A percentile compares a stretch with the other conserved stretches of the same genome.
phyloP scores from a whole-genome alignment of 1,140 invertebrate genomes.

The Drosophila sp. region DNA sequence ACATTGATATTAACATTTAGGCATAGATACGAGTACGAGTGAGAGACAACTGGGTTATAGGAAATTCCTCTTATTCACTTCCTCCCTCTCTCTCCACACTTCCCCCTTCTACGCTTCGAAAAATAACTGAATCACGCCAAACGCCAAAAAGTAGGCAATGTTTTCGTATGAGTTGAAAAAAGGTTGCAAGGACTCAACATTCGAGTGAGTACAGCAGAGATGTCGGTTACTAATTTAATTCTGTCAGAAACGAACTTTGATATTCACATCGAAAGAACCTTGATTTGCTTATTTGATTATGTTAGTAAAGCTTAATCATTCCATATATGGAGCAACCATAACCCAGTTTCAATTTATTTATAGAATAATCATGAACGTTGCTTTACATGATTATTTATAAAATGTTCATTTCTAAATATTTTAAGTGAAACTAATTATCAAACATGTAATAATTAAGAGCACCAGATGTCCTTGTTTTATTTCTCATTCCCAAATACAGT shows the following conservation, averaged over 20 bases:
- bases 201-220: constrained; percentile 9
- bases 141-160: constrained; percentile 21
- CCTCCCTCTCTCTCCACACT: neutral
- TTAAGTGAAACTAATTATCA: no score
- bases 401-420: no score
- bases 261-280: constrained; percentile 10
- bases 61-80: neutral
- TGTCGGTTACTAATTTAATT: constrained; percentile 21
- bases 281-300: constrained; percentile 5
- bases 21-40: constrained; percentile 62
- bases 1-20: constrained; percentile 77
- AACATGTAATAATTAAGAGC: no score
- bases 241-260: constrained; percentile 8
- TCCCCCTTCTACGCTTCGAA: neutral
- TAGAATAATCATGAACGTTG: neutral
- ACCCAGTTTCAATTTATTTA: constrained; percentile 9
- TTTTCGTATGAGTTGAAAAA: constrained; percentile 10
- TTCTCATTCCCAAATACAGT: no score
- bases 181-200: neutral
- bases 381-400: neutral
- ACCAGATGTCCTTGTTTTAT: no score
- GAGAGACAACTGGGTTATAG: constrained; percentile 2
- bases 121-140: constrained; percentile 17
- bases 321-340: neutral
- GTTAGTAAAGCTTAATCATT: constrained; percentile 8